These are phyloP conservation scores for Clavelina lepadiformis DNA, from an alignment of 23 tunicate species.

Conservation along the genomic window DNA sequence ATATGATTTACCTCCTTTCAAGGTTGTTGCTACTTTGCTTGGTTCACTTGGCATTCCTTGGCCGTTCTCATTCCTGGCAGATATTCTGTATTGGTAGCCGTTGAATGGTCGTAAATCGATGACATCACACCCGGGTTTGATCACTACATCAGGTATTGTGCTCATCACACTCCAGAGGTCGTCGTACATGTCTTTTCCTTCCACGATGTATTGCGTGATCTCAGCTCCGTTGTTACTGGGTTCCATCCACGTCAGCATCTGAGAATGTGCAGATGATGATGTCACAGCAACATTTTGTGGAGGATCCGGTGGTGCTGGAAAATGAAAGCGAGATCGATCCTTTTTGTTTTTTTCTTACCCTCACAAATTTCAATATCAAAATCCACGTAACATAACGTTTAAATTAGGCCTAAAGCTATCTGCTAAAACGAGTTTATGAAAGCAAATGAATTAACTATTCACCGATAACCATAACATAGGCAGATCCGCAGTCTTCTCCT, in stretches of 20 bases:
- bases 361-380: no score
- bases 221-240: slow-evolving; percentile 16
- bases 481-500: slow-evolving; percentile 9
- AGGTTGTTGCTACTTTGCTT: background rate
- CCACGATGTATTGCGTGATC: slow-evolving; percentile 23
- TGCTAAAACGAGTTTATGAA: background rate
- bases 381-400: no score
- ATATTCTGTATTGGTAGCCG: slow-evolving; percentile 30
- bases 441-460: background rate
- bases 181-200: slow-evolving; percentile 28
- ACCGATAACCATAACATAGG: slow-evolving; percentile 26
- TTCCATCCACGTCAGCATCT: slow-evolving; percentile 23
- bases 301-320: slow-evolving; percentile 32
- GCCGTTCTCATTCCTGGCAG: slow-evolving; percentile 35
- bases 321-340: background rate
- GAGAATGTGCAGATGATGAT: slow-evolving; percentile 1
- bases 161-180: slow-evolving; percentile 14
- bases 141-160: slow-evolving; percentile 16
- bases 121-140: slow-evolving; percentile 14
- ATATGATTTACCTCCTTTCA: slow-evolving; percentile 1
- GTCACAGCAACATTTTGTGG: slow-evolving; percentile 14
- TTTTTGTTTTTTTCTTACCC: background rate
- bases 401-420: background rate
- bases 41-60: slow-evolving; percentile 17
- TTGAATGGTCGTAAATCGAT: slow-evolving; percentile 40